Percentiles rank a stretch among this genome's conserved stretches.
Conservation (phyloP, 2,888 invertebrate genomes). For the Tuberolachnus salignus region DNA sequence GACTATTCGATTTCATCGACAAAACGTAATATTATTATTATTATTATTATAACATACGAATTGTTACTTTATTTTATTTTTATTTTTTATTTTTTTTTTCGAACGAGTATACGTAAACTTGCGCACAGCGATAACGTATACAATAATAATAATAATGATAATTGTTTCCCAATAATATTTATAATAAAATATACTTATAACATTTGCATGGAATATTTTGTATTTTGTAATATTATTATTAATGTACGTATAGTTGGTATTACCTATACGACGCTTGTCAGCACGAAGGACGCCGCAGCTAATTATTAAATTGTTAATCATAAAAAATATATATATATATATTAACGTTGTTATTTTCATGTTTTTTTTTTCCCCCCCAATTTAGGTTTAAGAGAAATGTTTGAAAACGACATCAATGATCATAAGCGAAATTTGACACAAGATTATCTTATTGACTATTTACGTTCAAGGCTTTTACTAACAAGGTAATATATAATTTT, state of each 20-base stretch:
- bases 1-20: not conserved
- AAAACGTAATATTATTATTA: no score
- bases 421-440: constrained; percentile 44
- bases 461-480: constrained; percentile 41
- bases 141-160: not conserved
- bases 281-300: not conserved
- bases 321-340: no score
- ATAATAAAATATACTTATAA: no score
- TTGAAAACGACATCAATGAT: constrained; percentile 33
- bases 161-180: constrained; percentile 4
- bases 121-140: not conserved
- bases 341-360: not conserved
- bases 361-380: not conserved
- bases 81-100: constrained; percentile 13
- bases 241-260: constrained; percentile 15
- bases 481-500: constrained; percentile 24
- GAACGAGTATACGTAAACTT: constrained; percentile 6
- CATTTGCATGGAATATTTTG: constrained; percentile 9
- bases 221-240: constrained; percentile 15
- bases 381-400: constrained; percentile 52
- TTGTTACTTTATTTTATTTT: constrained; percentile 1
- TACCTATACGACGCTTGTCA: no score
- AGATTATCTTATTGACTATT: constrained; percentile 33
- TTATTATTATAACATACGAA: not conserved
- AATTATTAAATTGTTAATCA: constrained; percentile 40